phyloP scores from a whole-genome alignment of 2,888 invertebrate species.

The Eupithecia vulgata region DNA sequence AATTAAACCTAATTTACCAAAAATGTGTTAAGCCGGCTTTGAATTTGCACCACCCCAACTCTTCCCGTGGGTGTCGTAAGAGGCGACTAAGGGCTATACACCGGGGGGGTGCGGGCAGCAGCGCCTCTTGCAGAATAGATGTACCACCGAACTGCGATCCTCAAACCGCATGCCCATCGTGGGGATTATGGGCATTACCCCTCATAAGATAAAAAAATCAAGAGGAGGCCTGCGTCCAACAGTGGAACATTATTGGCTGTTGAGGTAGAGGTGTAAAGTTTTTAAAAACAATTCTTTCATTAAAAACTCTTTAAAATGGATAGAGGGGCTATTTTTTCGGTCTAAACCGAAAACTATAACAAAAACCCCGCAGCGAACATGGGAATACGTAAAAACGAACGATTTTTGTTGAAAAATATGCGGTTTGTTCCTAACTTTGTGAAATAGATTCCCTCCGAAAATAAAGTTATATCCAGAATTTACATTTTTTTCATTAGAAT shows the following conservation, averaged over 20 bases:
- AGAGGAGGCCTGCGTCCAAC: no score
- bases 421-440: conserved; percentile 7
- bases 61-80: no score
- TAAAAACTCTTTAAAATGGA: neutral
- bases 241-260: no score
- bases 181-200: no score
- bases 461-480: conserved; percentile 26
- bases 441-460: conserved; percentile 7
- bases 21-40: neutral
- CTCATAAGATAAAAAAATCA: no score
- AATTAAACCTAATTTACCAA: neutral
- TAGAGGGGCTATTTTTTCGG: neutral
- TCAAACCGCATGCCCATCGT: no score
- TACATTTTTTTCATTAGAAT: conserved; percentile 32
- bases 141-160: no score
- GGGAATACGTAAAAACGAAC: neutral
- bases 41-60: no score
- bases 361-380: neutral
- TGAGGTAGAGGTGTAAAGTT: no score
- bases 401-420: conserved; percentile 12
- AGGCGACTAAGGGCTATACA: no score
- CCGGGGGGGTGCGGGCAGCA: no score
- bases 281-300: neutral
- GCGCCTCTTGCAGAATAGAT: no score
- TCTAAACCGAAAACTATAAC: neutral